phyloP scores from a whole-genome alignment of 2,888 invertebrate species.

The Graphium colonna region DNA sequence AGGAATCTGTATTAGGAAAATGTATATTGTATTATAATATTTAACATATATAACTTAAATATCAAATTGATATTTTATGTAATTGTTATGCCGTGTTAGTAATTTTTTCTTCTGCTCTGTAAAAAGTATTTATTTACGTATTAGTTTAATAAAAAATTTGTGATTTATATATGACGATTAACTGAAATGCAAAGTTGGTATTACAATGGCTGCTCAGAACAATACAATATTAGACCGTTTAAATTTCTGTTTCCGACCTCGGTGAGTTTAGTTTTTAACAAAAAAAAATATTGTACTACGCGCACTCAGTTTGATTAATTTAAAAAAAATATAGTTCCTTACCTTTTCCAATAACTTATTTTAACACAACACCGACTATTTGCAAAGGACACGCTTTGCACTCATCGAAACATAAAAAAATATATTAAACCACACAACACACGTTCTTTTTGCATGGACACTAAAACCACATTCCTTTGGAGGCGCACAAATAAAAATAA shows the following conservation, averaged over 20 bases:
- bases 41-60: too few relatives aligned
- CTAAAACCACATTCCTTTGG: conserved; percentile 62
- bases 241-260: conserved; percentile 1
- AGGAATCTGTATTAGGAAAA: not conserved
- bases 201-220: not conserved
- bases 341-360: conserved; percentile 25
- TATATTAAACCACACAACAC: conserved; percentile 53
- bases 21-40: too few relatives aligned
- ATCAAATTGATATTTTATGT: too few relatives aligned
- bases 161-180: too few relatives aligned
- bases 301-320: not conserved
- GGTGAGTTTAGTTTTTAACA: conserved; percentile 11
- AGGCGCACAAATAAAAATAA: conserved; percentile 37
- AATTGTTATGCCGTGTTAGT: too few relatives aligned
- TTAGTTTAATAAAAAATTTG: too few relatives aligned
- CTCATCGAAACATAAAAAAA: conserved; percentile 44
- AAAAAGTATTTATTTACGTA: too few relatives aligned
- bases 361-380: conserved; percentile 38
- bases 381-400: conserved; percentile 47
- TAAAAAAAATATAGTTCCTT: conserved; percentile 2
- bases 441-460: conserved; percentile 57
- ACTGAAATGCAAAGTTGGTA: too few relatives aligned
- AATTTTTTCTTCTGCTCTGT: too few relatives aligned
- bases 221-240: not conserved
- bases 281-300: not conserved